These are phyloP conservation scores for Anthophora plumipes DNA, from an alignment of 2,888 invertebrate genomes.

Conservation along the genomic window DNA sequence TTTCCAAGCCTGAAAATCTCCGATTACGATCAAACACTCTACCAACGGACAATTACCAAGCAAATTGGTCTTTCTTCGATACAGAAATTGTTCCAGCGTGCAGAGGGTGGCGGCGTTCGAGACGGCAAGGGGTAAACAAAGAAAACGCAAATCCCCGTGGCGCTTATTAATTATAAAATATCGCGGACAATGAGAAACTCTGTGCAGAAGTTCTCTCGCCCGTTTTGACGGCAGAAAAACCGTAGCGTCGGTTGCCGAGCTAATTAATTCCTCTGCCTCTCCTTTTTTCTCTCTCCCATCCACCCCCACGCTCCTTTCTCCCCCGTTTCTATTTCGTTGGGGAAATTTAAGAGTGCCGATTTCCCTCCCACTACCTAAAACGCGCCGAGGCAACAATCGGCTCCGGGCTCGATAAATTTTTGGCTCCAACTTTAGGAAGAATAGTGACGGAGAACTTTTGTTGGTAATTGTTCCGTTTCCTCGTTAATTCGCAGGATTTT, in stretches of 20 bases:
- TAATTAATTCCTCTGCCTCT: conserved; percentile 61
- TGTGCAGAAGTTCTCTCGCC: conserved; percentile 3
- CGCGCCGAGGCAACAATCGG: not conserved
- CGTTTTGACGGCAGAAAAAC: conserved; percentile 37
- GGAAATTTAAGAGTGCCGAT: conserved; percentile 47
- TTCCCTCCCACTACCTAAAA: conserved; percentile 25
- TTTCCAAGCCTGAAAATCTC: not conserved
- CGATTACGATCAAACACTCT: conserved; percentile 5
- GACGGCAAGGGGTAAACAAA: conserved; percentile 15
- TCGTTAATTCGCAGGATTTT: not conserved
- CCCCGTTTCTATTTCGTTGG: conserved; percentile 16
- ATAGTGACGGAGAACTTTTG: not conserved
- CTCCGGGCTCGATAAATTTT: conserved; percentile 1
- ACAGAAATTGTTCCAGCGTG: not conserved
- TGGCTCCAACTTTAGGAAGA: not conserved
- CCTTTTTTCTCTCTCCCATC: not conserved
- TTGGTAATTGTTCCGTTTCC: conserved; percentile 21
- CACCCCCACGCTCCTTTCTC: no score
- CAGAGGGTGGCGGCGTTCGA: not conserved
- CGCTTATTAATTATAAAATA: conserved; percentile 65
- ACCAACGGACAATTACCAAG: not conserved
- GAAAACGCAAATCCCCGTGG: conserved; percentile 9
- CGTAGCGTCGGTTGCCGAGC: conserved; percentile 36
- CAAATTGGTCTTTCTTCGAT: not conserved
- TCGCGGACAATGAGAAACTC: conserved; percentile 27